A percentile compares a stretch with the other conserved stretches of the same genome.
These are phyloP conservation scores for Bacillus rossius DNA, from an alignment of 1,140 invertebrate genomes.

Conservation along the genomic window DNA sequence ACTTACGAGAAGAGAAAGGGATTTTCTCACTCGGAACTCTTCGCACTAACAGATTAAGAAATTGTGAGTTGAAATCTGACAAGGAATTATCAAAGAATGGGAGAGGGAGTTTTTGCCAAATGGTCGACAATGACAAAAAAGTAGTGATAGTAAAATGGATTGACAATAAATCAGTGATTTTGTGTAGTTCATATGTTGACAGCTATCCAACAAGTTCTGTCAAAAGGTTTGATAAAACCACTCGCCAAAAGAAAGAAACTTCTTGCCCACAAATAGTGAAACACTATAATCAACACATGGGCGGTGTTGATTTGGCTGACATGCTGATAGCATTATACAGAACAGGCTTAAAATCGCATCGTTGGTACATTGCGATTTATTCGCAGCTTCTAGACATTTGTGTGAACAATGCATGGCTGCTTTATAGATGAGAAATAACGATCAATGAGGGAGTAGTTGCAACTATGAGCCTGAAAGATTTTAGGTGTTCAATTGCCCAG, in stretches of 20 bases:
- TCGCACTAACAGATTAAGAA: not conserved
- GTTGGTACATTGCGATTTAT: conserved; percentile 23
- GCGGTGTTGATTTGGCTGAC: conserved; percentile 40
- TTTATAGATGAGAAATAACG: too few relatives aligned
- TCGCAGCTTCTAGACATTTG: conserved; percentile 14
- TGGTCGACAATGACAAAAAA: conserved; percentile 19
- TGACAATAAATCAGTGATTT: conserved; percentile 41
- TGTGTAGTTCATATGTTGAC: conserved; percentile 38
- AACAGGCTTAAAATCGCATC: conserved; percentile 11
- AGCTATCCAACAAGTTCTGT: conserved; percentile 31
- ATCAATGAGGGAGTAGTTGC: too few relatives aligned
- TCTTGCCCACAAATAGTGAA: conserved; percentile 37
- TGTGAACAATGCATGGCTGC: conserved; percentile 14
- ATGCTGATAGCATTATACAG: conserved; percentile 39
- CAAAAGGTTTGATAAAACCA: conserved; percentile 30
- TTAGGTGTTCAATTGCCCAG: too few relatives aligned
- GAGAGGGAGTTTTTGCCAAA: conserved; percentile 27
- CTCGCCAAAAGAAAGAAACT: conserved; percentile 32
- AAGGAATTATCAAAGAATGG: conserved; percentile 37
- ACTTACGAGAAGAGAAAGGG: conserved; percentile 3
- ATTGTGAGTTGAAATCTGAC: conserved; percentile 22
- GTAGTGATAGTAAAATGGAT: conserved; percentile 37
- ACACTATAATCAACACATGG: conserved; percentile 37
- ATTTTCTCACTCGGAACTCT: conserved; percentile 4
- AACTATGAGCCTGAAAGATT: too few relatives aligned